Percentiles rank a stretch among this genome's conserved stretches.
Conservation (phyloP, 1,140 invertebrate species). For the Aleiodes sp. region DNA sequence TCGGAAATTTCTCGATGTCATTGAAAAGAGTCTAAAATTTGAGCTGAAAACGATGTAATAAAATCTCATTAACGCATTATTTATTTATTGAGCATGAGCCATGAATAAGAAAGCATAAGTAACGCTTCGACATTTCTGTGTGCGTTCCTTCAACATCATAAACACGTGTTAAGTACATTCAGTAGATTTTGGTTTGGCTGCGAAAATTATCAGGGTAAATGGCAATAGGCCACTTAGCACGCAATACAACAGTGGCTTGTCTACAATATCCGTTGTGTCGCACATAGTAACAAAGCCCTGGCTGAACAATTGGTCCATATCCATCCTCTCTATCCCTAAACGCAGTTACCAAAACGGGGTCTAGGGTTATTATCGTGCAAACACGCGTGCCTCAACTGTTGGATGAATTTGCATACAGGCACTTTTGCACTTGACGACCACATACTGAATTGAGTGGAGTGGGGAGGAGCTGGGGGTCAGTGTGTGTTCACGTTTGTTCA, state of each 20-base stretch:
- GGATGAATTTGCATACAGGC: slow-evolving; percentile 4
- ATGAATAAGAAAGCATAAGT: too few relatives aligned
- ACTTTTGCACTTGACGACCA: slow-evolving; percentile 1
- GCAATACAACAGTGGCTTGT: neutral
- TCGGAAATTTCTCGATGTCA: too few relatives aligned
- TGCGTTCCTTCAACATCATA: neutral
- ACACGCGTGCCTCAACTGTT: neutral
- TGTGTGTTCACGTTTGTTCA: neutral
- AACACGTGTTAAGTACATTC: slow-evolving; percentile 1
- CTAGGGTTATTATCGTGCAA: slow-evolving; percentile 5
- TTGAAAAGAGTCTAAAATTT: too few relatives aligned
- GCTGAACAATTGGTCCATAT: neutral
- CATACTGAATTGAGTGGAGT: neutral
- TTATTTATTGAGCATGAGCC: too few relatives aligned
- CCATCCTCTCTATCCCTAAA: too few relatives aligned
- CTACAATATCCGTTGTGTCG: slow-evolving; percentile 4
- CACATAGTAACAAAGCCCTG: neutral
- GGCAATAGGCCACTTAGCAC: neutral
- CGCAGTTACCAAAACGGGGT: neutral
- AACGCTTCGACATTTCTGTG: too few relatives aligned
- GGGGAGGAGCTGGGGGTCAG: neutral
- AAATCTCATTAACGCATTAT: too few relatives aligned
- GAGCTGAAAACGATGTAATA: too few relatives aligned
- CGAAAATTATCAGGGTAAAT: neutral
- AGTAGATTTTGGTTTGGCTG: neutral